phyloP scores from a whole-genome alignment of 2,888 invertebrate genomes.

The Agrochola lota region DNA sequence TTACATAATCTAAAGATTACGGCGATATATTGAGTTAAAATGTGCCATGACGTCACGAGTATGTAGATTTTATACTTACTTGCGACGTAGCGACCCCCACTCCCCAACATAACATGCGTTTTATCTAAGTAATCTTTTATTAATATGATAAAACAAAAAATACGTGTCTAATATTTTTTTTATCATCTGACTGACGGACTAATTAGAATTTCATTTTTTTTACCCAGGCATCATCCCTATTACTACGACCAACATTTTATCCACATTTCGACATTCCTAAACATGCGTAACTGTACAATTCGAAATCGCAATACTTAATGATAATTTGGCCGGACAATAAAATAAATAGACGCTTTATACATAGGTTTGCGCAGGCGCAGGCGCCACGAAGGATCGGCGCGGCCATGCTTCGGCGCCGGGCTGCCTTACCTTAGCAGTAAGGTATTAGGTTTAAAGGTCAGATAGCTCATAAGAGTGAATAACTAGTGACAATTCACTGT shows the following conservation, averaged over 20 bases:
- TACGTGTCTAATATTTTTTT: too few species aligned
- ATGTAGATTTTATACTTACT: too few species aligned
- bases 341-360: conserved; percentile 35
- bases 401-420: conserved; percentile 53
- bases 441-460: conserved; percentile 64
- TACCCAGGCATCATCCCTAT: too few species aligned
- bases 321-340: conserved; percentile 26
- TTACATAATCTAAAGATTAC: too few species aligned
- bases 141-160: too few species aligned
- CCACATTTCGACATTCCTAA: conserved; percentile 16
- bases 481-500: conserved; percentile 54
- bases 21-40: too few species aligned
- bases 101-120: too few species aligned
- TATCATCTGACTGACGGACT: too few species aligned
- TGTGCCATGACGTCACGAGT: too few species aligned
- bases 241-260: neutral
- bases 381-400: conserved; percentile 51
- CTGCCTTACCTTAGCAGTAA: conserved; percentile 56
- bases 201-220: too few species aligned
- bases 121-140: too few species aligned
- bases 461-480: conserved; percentile 56
- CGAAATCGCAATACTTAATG: conserved; percentile 26
- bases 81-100: too few species aligned
- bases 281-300: conserved; percentile 1
- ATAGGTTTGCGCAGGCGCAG: conserved; percentile 40